Base-by-base conservation (phyloP, 2,113 vertebrate genomes). In the Vicugna pacos region DNA sequence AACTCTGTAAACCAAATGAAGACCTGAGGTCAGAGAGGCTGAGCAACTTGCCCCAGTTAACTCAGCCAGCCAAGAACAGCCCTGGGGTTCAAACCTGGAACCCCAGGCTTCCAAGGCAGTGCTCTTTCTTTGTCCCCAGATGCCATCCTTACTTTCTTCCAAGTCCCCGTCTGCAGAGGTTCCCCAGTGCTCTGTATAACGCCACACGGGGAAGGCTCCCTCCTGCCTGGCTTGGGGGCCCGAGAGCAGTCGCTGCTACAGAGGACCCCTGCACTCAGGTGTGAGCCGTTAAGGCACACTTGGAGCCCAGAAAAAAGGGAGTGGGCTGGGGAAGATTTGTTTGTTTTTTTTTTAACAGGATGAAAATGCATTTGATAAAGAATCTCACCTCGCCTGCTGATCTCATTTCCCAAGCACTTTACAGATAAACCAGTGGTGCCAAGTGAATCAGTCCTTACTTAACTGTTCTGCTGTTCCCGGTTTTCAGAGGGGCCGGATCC, bases 331-430 rank as follows among this genome's bases (percentile, higher is more conserved):
- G 52, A 89, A 75, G 75, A 46, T 15, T 14, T 89, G n/a, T 82
- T 13, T 72, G 67, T 52, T 64, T n/a, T 38, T n/a, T 79, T 85
- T 79, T 83, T 48, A 54, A 56, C 91, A 30, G 83, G 60, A 70
- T 35, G 67, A 80, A 80, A 80, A 60, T 16, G 16, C 90, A 65
- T 91, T 80, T 67, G 42, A 70, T 80, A 84, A 94, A 77, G 77
- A 64, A 65, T 15, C 50, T 91, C 42, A 16, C 35, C 30, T 75
- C 14, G 13, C 58, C 24, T 12, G 69, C 67, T 0, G 2, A 62
- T 73, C 69, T 64, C 32, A 5, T 56, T 90, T 82, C 58, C 89
- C 50, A 28, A 26, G 69, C 54, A 19, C 65, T 84, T 84, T n/a
- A 50, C 65, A 42, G 8, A 73, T 19, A 32, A 80, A 10, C 60